phyloP scores from a whole-genome alignment of 2,797 vertebrate species.

The Sebastes nivosus region DNA sequence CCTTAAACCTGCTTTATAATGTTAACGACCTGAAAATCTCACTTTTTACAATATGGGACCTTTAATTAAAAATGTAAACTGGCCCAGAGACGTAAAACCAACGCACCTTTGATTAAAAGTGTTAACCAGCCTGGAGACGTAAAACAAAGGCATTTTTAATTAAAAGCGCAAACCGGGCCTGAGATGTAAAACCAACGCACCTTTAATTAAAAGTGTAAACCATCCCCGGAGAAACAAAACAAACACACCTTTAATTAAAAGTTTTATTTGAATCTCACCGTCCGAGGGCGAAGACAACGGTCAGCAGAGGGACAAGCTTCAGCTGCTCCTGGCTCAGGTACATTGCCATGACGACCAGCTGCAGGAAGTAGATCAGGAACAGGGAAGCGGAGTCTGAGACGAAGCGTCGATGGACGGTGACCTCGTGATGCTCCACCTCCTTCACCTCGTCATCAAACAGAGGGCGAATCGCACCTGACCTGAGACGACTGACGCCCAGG shows the following conservation, averaged over 20 bases:
- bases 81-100: too few relatives aligned
- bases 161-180: not conserved
- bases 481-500: conserved; percentile 83
- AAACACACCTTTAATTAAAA: not conserved
- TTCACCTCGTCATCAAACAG: conserved; percentile 70
- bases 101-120: too few relatives aligned
- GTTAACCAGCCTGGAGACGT: too few relatives aligned
- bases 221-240: not conserved
- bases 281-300: conserved; percentile 88
- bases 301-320: conserved; percentile 91
- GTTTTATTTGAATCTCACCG: conserved; percentile 73
- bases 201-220: not conserved
- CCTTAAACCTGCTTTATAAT: too few relatives aligned
- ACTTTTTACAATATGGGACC: too few relatives aligned
- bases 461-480: conserved; percentile 77
- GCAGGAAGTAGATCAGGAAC: conserved; percentile 92
- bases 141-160: not conserved
- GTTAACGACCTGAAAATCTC: too few relatives aligned
- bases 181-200: not conserved
- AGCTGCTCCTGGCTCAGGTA: conserved; percentile 88
- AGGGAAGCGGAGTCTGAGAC: conserved; percentile 87
- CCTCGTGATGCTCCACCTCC: conserved; percentile 72
- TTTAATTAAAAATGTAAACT: too few relatives aligned
- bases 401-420: conserved; percentile 83
- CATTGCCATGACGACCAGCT: conserved; percentile 89